Conservation (phyloP, 1,140 invertebrate genomes). For the Ruditapes philippinarum region DNA sequence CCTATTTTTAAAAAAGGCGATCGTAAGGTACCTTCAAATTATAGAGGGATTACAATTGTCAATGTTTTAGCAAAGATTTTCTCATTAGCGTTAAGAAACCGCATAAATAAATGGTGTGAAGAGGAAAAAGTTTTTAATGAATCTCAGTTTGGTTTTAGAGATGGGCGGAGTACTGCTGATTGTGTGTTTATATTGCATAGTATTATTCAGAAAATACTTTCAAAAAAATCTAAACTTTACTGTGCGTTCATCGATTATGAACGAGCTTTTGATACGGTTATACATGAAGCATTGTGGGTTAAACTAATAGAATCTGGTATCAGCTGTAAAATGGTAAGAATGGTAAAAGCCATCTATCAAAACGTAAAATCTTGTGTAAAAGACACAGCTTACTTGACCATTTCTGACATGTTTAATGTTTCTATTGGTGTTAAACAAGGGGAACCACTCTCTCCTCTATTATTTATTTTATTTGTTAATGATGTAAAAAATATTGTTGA, state of each 20-base stretch:
- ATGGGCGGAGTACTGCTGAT: slow-evolving; percentile 40
- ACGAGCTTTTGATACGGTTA: too few species aligned
- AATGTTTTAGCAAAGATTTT: slow-evolving; percentile 20
- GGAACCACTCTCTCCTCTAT: slow-evolving; percentile 9
- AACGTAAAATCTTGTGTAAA: slow-evolving; percentile 20
- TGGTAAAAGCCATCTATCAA: slow-evolving; percentile 20
- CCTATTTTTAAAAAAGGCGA: not conserved
- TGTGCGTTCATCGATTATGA: too few species aligned
- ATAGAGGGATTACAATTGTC: not conserved
- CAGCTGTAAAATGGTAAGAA: slow-evolving; percentile 38
- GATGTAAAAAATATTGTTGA: not conserved
- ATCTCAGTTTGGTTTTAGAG: slow-evolving; percentile 31
- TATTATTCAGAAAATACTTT: too few species aligned
- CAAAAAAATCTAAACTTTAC: too few species aligned
- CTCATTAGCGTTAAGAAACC: not conserved
- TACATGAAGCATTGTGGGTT: slow-evolving; percentile 40
- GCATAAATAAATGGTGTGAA: slow-evolving; percentile 40
- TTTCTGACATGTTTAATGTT: slow-evolving; percentile 7
- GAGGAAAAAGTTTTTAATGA: slow-evolving; percentile 15
- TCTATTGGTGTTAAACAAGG: slow-evolving; percentile 31
- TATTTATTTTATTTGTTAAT: slow-evolving; percentile 46
- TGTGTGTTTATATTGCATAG: too few species aligned
- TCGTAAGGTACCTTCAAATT: not conserved
- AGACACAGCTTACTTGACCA: not conserved
- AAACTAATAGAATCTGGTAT: slow-evolving; percentile 20